These are phyloP conservation scores for Creontiades dilutus DNA, from an alignment of 2,888 invertebrate genomes.

Conservation along the genomic window DNA sequence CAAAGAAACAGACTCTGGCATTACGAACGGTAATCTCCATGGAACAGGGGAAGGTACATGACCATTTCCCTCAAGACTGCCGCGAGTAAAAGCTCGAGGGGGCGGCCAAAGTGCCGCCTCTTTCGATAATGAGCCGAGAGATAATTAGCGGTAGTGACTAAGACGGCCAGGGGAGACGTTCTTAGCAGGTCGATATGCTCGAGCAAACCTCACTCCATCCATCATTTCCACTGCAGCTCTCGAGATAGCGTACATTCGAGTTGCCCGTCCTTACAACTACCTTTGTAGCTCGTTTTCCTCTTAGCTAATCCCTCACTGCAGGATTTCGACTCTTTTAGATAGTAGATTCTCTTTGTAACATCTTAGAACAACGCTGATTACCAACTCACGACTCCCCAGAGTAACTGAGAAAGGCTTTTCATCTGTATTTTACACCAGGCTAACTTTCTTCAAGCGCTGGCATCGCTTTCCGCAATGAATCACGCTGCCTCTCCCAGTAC, in stretches of 20 bases:
- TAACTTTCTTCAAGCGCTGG: neutral
- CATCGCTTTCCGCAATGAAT: neutral
- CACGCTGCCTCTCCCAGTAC: neutral
- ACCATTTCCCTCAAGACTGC: constrained; percentile 22
- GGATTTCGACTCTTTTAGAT: constrained; percentile 30
- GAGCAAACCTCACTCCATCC: constrained; percentile 48
- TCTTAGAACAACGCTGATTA: constrained; percentile 45
- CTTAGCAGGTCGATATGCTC: constrained; percentile 26
- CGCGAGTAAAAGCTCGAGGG: neutral
- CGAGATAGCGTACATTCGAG: neutral
- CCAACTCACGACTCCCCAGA: neutral
- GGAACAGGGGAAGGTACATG: neutral
- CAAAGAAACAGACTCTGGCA: no score
- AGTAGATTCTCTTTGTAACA: constrained; percentile 24
- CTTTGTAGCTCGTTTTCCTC: constrained; percentile 55
- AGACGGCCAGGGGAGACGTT: neutral
- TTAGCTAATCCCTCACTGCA: constrained; percentile 6
- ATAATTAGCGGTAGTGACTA: constrained; percentile 63
- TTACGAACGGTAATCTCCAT: no score
- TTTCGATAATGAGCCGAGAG: constrained; percentile 62
- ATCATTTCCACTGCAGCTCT: constrained; percentile 41
- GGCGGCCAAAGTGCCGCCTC: constrained; percentile 54
- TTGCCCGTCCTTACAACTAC: neutral
- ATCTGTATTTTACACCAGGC: neutral
- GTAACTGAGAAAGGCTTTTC: neutral